phyloP scores from a whole-genome alignment of 2,888 invertebrate genomes.

The Nematopogon swammerdamellus region DNA sequence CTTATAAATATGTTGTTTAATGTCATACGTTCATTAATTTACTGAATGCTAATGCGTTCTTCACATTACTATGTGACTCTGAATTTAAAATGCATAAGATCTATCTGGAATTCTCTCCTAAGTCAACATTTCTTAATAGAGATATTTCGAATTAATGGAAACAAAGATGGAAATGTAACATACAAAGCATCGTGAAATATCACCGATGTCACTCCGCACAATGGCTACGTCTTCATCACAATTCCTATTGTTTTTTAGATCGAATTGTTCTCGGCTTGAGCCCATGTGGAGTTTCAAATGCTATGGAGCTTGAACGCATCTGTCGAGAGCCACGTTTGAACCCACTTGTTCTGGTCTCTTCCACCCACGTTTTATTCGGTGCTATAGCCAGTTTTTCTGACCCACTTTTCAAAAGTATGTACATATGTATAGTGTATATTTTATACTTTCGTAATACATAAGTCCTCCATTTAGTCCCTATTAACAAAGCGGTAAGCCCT shows the following conservation, averaged over 20 bases:
- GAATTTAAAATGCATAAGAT: neutral
- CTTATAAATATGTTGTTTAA: no score
- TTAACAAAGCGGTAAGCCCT: no score
- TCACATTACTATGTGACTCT: neutral
- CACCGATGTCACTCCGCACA: conserved; percentile 48
- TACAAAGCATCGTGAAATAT: conserved; percentile 54
- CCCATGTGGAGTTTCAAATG: neutral
- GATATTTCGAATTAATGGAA: conserved; percentile 56
- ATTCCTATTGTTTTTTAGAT: conserved; percentile 44
- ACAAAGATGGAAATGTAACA: conserved; percentile 13
- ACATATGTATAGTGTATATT: no score
- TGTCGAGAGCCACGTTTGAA: no score
- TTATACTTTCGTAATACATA: no score
- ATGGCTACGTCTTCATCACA: conserved; percentile 57
- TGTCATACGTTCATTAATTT: no score
- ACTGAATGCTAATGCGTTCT: no score
- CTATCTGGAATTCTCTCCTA: neutral
- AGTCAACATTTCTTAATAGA: conserved; percentile 30
- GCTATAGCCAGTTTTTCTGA: neutral
- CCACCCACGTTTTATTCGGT: neutral
- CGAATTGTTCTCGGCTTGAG: neutral
- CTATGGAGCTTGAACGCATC: no score
- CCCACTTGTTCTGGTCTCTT: no score
- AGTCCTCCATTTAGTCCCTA: no score
- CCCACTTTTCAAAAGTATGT: neutral